These are phyloP conservation scores for Phaetusa simplex DNA, from an alignment of 2,113 vertebrate genomes.

Conservation along the genomic window DNA sequence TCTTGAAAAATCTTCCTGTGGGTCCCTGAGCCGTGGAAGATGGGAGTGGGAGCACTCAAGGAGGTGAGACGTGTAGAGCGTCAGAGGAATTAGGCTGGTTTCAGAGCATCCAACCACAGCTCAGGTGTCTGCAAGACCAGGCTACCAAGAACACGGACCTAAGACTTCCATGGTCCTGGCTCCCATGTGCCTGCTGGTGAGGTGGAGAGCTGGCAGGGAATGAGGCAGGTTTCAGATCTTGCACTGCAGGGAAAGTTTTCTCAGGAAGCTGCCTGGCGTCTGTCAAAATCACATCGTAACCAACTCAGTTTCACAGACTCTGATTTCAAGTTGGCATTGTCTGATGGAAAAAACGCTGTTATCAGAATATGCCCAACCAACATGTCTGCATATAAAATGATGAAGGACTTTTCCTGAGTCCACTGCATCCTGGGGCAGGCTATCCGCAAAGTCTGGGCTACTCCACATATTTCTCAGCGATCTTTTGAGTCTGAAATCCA, in stretches of 20 bases:
- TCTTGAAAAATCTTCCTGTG: neutral
- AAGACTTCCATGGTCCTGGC: neutral
- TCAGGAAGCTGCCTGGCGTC: neutral
- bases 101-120: neutral
- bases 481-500: neutral
- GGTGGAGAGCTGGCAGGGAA: neutral
- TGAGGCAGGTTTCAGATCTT: neutral
- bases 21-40: neutral
- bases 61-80: neutral
- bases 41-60: neutral
- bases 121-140: neutral
- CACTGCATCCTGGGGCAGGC: neutral
- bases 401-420: neutral
- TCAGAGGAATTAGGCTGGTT: neutral
- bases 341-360: neutral
- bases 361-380: neutral
- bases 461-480: neutral
- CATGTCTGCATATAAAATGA: neutral
- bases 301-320: neutral
- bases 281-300: neutral
- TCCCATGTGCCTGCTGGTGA: neutral
- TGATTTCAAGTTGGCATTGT: neutral
- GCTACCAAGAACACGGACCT: neutral
- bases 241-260: neutral
- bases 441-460: neutral